A percentile compares a stretch with the other conserved stretches of the same genome.
These are phyloP conservation scores for Sprattus sprattus DNA, from an alignment of 2,113 vertebrate species.

Conservation along the genomic window DNA sequence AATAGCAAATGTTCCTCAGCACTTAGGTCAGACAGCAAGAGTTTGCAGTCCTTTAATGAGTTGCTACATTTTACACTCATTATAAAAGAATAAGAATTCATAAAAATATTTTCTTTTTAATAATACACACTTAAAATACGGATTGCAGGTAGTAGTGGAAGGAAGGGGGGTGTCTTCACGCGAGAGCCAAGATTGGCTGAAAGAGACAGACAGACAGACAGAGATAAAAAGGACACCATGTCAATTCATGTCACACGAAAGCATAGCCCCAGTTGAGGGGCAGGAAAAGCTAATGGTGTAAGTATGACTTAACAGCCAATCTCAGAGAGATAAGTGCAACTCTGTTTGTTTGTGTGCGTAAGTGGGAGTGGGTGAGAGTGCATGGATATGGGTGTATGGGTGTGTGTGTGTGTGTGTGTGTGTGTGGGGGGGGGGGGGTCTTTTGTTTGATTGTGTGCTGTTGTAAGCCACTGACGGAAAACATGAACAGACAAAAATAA, in stretches of 20 bases:
- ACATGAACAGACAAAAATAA: constrained; percentile 31
- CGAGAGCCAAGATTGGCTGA: constrained; percentile 32
- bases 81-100: constrained; percentile 93
- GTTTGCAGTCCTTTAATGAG: constrained; percentile 77
- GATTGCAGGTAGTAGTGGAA: constrained; percentile 71
- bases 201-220: constrained; percentile 9
- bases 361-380: not conserved
- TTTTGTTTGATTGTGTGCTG: constrained; percentile 40
- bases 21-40: constrained; percentile 26
- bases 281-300: constrained; percentile 47
- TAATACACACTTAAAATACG: constrained; percentile 89
- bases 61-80: constrained; percentile 78
- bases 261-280: constrained; percentile 42
- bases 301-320: constrained; percentile 54
- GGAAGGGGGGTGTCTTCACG: constrained; percentile 32
- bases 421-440: constrained; percentile 15
- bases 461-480: constrained; percentile 41
- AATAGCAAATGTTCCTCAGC: constrained; percentile 11
- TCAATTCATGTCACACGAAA: constrained; percentile 36
- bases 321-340: constrained; percentile 47
- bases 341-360: constrained; percentile 8
- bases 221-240: constrained; percentile 18
- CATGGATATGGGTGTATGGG: constrained; percentile 35
- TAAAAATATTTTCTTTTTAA: constrained; percentile 97
- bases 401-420: not conserved